These are phyloP conservation scores for Chelon labrosus DNA, from an alignment of 2,797 vertebrate genomes.

Conservation along the genomic window DNA sequence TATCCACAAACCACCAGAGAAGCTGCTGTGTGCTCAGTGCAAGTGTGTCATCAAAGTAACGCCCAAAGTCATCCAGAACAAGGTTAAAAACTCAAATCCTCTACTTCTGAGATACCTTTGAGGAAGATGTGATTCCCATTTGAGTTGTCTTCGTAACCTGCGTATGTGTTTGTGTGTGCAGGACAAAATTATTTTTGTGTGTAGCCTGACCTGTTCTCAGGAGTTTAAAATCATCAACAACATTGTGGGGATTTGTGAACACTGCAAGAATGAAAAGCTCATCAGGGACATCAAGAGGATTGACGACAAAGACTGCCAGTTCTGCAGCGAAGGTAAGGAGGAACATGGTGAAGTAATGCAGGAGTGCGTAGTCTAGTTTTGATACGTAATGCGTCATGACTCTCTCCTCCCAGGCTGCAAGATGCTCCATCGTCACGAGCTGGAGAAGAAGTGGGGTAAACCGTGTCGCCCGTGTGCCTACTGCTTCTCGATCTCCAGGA, in stretches of 20 bases:
- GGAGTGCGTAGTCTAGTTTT: too few relatives aligned
- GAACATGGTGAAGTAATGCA: too few relatives aligned
- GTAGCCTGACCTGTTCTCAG: constrained; percentile 88
- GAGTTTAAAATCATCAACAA: constrained; percentile 88
- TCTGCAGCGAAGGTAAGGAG: constrained; percentile 92
- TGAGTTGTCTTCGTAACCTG: too few relatives aligned
- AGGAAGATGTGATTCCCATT: too few relatives aligned
- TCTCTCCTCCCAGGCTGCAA: constrained; percentile 86
- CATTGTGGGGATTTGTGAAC: constrained; percentile 88
- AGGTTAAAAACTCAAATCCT: constrained; percentile 71
- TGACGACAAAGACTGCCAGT: constrained; percentile 85
- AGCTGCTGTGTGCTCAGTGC: constrained; percentile 91
- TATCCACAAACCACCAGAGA: constrained; percentile 66
- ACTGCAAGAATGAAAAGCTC: constrained; percentile 90
- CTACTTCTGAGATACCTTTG: background rate
- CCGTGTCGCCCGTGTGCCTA: constrained; percentile 91
- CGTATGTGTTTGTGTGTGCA: background rate
- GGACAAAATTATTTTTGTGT: constrained; percentile 91
- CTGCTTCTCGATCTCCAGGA: constrained; percentile 88
- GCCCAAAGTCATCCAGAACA: constrained; percentile 90
- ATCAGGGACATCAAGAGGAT: constrained; percentile 88
- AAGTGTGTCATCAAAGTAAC: constrained; percentile 81
- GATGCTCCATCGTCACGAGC: constrained; percentile 88
- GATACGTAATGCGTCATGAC: too few relatives aligned
- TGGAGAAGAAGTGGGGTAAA: constrained; percentile 88